These are phyloP conservation scores for Panthera leo DNA, from an alignment of 2,113 vertebrate species.

Conservation along the genomic window DNA sequence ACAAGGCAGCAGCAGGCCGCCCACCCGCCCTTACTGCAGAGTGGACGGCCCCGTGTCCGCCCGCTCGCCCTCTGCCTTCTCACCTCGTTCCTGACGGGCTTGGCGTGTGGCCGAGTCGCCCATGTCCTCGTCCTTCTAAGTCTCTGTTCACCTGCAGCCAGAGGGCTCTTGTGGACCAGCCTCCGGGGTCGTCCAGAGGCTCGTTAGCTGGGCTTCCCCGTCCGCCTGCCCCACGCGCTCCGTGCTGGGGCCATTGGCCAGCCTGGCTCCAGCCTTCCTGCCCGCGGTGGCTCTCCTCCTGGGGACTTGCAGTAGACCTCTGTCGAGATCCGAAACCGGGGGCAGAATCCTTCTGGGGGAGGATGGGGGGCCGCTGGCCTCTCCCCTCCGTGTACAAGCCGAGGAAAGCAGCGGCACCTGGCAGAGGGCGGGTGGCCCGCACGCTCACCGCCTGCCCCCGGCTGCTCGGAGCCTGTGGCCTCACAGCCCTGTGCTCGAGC, in stretches of 20 bases:
- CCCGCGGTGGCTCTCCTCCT: fast-evolving
- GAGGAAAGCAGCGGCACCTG: background rate
- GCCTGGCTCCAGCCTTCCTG: background rate
- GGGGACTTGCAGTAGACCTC: background rate
- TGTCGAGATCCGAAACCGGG: background rate
- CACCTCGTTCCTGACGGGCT: background rate
- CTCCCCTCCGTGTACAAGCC: background rate
- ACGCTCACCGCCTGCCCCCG: background rate
- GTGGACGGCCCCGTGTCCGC: background rate
- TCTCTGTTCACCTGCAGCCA: background rate
- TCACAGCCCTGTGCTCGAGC: background rate
- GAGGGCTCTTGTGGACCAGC: background rate
- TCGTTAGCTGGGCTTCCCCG: background rate
- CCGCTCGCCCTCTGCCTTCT: background rate
- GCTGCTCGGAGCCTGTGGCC: background rate
- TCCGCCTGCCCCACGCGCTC: background rate
- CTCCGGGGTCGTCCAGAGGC: background rate
- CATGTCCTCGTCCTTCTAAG: fast-evolving
- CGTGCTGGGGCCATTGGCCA: background rate
- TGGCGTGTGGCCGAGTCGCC: too few species aligned
- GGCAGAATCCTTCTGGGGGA: background rate
- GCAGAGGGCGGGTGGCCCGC: too few species aligned
- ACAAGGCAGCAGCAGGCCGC: background rate
- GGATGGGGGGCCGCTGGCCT: fast-evolving
- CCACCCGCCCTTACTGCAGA: background rate